Base-by-base conservation (phyloP, 1,140 invertebrate species). In the Drosophila lacteicornis region DNA sequence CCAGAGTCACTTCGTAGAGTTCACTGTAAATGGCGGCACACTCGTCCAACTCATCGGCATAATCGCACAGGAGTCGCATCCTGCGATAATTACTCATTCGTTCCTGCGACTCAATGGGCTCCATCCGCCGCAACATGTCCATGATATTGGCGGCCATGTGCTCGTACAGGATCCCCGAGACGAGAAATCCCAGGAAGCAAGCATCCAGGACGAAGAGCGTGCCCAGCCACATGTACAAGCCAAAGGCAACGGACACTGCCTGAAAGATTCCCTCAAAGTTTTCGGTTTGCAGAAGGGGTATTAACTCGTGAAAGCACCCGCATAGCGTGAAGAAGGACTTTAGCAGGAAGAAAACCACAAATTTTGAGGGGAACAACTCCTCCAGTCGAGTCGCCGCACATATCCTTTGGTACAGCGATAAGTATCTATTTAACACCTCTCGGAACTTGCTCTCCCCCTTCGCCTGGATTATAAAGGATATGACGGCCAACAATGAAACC, bases 201-300 rank as follows among this genome's bases (percentile, higher is more conserved):
- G 69, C 42, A 25, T 91, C 88, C 58, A 91, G 61, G 40, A 88
- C 63, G 27, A 77, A 88, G 17, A 91, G 58, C 3, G 88, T 91
- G 49, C 88, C 84, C 50, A 91, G 36, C 88, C 88, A 91, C 70
- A 91, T 50, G 51, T 91, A 91, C 2, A 80, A 60, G 46, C 79
- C 79, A 43, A 80, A 51, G 7, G 66, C 2, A 0, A 63, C 65
- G 9, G 46, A 36, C 3, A 85, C 19, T 0, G 22, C 17, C 0
- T 19, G 33, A 0, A 13, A 0, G 7, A 62, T 15, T 15, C 76
- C 27, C 11, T 3, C 45, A 22, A 25, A 74, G 50, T 56, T 43
- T 6, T 45, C 13, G 13, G 0, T 40, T 38, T 27, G 9, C 22
- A 74, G 17, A 22, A 90, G 27, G 9, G 80, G 70, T 25, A 59